Base-by-base conservation (phyloP, 2,888 invertebrate species). In the Zaprionus lineosus region DNA sequence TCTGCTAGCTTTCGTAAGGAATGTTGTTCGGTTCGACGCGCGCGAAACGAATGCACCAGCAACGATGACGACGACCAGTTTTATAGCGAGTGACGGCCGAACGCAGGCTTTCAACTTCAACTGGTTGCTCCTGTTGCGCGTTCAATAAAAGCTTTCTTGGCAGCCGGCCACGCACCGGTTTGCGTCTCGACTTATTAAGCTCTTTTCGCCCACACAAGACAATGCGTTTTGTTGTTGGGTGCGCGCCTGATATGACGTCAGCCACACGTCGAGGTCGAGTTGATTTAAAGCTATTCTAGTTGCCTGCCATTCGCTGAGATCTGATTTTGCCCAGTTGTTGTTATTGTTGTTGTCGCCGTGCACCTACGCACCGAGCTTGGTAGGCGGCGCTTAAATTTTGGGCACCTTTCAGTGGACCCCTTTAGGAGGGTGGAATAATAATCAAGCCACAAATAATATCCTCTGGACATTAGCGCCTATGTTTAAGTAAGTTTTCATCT, bases 51-150 rank as follows among this genome's bases (percentile, higher is more conserved):
- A 81, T 81, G 86, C 65, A 71, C 40, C 41, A 52, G 3, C 9
- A 9, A 40, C 48, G 29, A 62, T 59, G 39, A 28, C 29, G 50
- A 56, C 84, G 56, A 76, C 73, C 63, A 47, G 62, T 84, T 81
- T 81, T 81, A 81, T 81, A 81, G 62, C 61, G 63, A 62, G 40
- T 46, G 47, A 36, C 26, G 58, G 46, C 81, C 73, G 67, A 71
- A 66, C 28, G 24, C 7, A 18, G 19, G 41, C 43, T 53, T 81
- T 84, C 61, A 84, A 81, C 61, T 72, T 70, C 83, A 82, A 85
- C 60, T 62, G 60, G 56, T 59, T 64, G 65, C 55, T 84, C 83
- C 78, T 78, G 83, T 85, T 78, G 79, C 83, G 79, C 67, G 37
- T 69, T 69, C 74, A 73, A 69, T 48, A 51, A 61, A 67, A 78